These are phyloP conservation scores for Priocnemis perturbator DNA, from an alignment of 2,888 invertebrate genomes.

Conservation along the genomic window DNA sequence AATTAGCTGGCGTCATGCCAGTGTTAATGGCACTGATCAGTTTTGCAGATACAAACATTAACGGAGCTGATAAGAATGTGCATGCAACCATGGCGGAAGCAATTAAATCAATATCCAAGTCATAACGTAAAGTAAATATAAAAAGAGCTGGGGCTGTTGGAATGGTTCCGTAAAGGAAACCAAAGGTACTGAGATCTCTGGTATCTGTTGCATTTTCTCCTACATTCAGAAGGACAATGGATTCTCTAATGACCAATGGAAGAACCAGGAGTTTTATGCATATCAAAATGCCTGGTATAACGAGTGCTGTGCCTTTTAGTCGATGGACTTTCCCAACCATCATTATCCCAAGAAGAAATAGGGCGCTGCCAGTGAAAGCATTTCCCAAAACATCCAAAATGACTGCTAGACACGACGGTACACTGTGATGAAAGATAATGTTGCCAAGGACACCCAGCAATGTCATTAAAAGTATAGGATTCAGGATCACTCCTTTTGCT, in stretches of 20 bases:
- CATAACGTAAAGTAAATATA: constrained; percentile 93
- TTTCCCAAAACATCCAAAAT: constrained; percentile 88
- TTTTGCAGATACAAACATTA: constrained; percentile 96
- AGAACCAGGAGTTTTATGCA: constrained; percentile 91
- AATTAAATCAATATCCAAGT: constrained; percentile 91
- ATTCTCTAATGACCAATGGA: constrained; percentile 91
- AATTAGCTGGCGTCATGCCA: constrained; percentile 82
- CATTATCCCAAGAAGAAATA: constrained; percentile 92
- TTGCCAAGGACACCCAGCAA: constrained; percentile 92
- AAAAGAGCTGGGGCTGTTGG: constrained; percentile 98
- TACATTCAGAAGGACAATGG: constrained; percentile 85
- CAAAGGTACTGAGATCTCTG: constrained; percentile 90
- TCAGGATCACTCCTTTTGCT: constrained; percentile 85
- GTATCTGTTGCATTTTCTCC: constrained; percentile 85
- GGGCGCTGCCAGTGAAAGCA: constrained; percentile 93
- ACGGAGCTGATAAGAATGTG: constrained; percentile 94
- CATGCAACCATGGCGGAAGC: constrained; percentile 96
- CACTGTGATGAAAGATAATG: constrained; percentile 83
- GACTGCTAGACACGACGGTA: constrained; percentile 85
- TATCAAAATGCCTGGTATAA: constrained; percentile 91
- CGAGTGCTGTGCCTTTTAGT: constrained; percentile 85
- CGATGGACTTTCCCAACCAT: constrained; percentile 94
- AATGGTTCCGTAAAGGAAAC: constrained; percentile 96
- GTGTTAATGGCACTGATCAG: constrained; percentile 80
- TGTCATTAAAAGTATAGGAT: constrained; percentile 95